Base-by-base conservation (phyloP, 1,140 invertebrate species). In the Octopus bimaculoides region DNA sequence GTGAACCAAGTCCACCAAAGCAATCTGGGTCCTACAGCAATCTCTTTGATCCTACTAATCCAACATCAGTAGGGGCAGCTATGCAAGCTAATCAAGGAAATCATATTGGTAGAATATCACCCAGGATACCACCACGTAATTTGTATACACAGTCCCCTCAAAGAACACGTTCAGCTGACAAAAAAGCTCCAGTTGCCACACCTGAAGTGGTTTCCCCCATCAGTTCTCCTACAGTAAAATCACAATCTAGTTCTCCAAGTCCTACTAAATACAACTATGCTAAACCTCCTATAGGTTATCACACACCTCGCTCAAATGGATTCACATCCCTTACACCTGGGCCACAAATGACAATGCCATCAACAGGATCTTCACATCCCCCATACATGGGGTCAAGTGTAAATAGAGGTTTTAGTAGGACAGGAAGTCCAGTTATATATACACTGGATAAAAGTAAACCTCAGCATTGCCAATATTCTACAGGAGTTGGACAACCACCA, bases 1-100 rank as follows among this genome's bases (percentile, higher is more conserved):
- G 96, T 90, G 96, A 97, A 89, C 95, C 96, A 17, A 75, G 81
- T 10, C 54, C 69, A 54, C 91, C 96, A 79, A 87, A 86, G 78
- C 80, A 95, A 83, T 95, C 96, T 83, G 96, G 95, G 85, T 97
- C 96, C 73, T 95, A 96, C 89, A 96, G 93, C 85, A 98, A 97
- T 91, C 95, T 98, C 90, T 97, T 97, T 92, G 92, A 95, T 52
- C 77, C 26, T 56, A 54, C 56, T 75, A 74, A 79, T 55, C 75
- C 83, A 61, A 80, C 83, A 78, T 79, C 86, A 14, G 81, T 85
- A 41, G 84, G 83, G 52, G 84, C 85, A 7, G 74, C 81, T 5
- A 80, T 83, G 10, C 79, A 86, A 26, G 82, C 83, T 14, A 81
- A 75, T 54, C 79, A 82, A 52, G 26, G 79, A 74, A 82, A 82